A percentile compares a stretch with the other conserved stretches of the same genome.
Evolutionary conservation across 2,797 vertebrate genomes (phyloP).

Genomic region (Crax fasciolata): DNA sequence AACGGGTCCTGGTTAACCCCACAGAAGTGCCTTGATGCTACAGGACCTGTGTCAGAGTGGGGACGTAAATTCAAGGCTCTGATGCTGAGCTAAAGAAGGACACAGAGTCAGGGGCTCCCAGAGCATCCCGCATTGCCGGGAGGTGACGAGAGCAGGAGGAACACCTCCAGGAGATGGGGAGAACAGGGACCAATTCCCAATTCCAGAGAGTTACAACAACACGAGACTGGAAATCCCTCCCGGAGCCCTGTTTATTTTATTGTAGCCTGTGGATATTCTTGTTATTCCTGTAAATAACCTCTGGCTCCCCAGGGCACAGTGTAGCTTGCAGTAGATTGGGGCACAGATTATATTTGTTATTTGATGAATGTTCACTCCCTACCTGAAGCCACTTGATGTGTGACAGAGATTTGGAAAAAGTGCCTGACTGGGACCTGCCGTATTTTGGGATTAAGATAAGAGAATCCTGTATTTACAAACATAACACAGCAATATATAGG

Average conservation of each 20-base stretch:
- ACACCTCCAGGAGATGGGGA: background rate
- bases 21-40: background rate
- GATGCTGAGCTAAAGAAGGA: background rate
- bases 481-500: background rate
- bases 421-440: background rate
- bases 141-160: background rate
- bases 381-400: background rate
- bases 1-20: background rate
- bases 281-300: slow-evolving; percentile 27
- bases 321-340: slow-evolving; percentile 22
- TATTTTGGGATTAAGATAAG: background rate
- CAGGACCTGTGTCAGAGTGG: background rate
- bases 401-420: background rate
- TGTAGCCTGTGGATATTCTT: slow-evolving; percentile 14
- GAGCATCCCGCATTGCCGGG: too few relatives aligned
- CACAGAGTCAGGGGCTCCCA: too few relatives aligned
- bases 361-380: background rate
- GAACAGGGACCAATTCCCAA: background rate
- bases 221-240: background rate
- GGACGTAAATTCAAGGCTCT: background rate
- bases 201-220: background rate
- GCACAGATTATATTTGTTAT: slow-evolving; percentile 24
- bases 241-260: background rate
- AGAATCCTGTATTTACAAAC: background rate
- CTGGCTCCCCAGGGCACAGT: background rate